Percentiles rank a stretch among this genome's conserved stretches.
Evolutionary conservation across 92 coral and sea anemone species (phyloP).

Genomic region (Bergia sp.): DNA sequence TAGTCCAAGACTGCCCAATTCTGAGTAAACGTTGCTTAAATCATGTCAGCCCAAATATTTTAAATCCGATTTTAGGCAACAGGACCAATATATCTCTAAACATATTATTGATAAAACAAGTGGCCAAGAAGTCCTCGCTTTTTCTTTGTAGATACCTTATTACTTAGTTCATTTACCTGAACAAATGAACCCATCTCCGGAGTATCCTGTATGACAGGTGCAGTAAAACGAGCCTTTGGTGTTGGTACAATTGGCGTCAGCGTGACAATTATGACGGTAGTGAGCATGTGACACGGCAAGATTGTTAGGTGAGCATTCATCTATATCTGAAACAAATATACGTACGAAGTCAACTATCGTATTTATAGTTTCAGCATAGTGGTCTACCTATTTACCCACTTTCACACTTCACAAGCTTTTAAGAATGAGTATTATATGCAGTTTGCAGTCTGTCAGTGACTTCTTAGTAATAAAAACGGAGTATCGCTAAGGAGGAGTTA

Average conservation of each 20-base stretch:
- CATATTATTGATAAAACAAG: too few species aligned
- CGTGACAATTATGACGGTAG: slow-evolving; percentile 72
- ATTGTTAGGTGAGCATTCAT: slow-evolving; percentile 53
- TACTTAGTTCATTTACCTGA: slow-evolving; percentile 28
- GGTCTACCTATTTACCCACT: too few species aligned
- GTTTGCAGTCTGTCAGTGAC: too few species aligned
- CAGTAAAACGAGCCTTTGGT: slow-evolving; percentile 76
- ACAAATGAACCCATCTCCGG: slow-evolving; percentile 58
- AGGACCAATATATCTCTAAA: not conserved
- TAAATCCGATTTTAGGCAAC: not conserved
- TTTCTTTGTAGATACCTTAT: too few species aligned
- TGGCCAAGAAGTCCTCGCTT: not conserved
- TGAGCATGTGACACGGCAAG: slow-evolving; percentile 53
- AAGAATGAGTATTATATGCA: too few species aligned
- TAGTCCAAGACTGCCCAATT: too few species aligned
- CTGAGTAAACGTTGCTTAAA: too few species aligned
- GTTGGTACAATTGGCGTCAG: slow-evolving; percentile 76
- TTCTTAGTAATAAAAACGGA: too few species aligned
- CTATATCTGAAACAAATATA: slow-evolving; percentile 47
- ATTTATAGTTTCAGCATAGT: too few species aligned
- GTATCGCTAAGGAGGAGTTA: too few species aligned
- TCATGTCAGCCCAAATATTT: not conserved
- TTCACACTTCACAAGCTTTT: too few species aligned
- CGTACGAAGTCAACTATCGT: not conserved
- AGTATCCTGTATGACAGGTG: slow-evolving; percentile 57